Evolutionary conservation across 2,797 vertebrate genomes (phyloP), one percentile per base, ranked within the genome.

Genomic region (Rhinichthys osculus): DNA sequence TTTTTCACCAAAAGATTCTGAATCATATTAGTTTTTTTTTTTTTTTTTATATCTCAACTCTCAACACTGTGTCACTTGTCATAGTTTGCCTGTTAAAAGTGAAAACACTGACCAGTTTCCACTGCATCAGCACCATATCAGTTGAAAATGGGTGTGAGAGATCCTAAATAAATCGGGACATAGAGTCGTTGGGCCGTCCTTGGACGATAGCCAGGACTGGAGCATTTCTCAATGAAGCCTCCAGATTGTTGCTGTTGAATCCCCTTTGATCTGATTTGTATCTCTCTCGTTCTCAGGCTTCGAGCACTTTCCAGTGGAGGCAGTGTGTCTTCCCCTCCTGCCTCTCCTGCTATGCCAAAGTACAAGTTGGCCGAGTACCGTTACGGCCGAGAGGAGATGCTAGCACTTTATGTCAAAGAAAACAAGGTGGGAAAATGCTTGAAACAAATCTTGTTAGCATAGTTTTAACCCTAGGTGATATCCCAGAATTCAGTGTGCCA

Each of bases 361-460:
- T 98, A 98, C 95, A 98, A 98, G 95, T 94, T 98, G 93, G 97
- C 97, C 84, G 97, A 98, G 89, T 97, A 97, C 91, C 97, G 97
- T 91, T 98, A 98, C 17, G 97, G 97, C 92, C 95, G 97, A 91
- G 97, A 98, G 94, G 97, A 98, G 95, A 98, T 98, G 97, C 94
- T 98, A 96, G 97, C 97, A 95, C 97, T 98, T 96, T 98, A 98
- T 91, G 88, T 98, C 94, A 97, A 97, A 95, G 97, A 98, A 94
- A 95, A 97, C 94, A 98, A 97, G 97, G 97, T 98, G 59, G 87
- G 92, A 14, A 47, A 38, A 14, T 11, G 23, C 7, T 35, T 59
- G 6, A 40, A 62, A 50, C 30, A 16, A 9, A n/a, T 64, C 40
- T 62, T 35, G 30, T 35, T 76, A 19, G 33, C 23, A 7, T 59